A percentile compares a stretch with the other conserved stretches of the same genome.
These are phyloP conservation scores for Chloebia gouldiae DNA, from an alignment of 2,113 vertebrate genomes.

Conservation along the genomic window DNA sequence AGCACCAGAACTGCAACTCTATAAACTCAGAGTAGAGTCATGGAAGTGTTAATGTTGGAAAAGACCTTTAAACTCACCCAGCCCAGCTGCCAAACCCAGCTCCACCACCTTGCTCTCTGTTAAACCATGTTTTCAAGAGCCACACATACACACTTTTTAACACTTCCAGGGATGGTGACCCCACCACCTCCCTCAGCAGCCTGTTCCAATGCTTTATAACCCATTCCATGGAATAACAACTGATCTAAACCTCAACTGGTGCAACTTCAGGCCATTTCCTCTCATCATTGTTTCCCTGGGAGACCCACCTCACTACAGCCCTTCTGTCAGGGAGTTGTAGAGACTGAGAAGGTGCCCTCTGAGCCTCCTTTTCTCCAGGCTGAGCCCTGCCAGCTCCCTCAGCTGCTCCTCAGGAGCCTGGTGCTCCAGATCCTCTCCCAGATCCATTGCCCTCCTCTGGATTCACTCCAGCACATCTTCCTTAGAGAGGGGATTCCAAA, in stretches of 20 bases:
- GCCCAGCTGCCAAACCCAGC: neutral
- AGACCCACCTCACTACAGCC: neutral
- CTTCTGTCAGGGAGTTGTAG: neutral
- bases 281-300: neutral
- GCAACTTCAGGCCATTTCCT: neutral
- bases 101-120: fast-evolving
- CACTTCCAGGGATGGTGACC: neutral
- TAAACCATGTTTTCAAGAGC: neutral
- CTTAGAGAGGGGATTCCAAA: neutral
- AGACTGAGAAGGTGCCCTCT: neutral
- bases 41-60: neutral
- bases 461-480: neutral
- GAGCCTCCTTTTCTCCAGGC: neutral
- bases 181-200: neutral
- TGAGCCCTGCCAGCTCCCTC: neutral
- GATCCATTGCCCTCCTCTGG: neutral
- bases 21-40: neutral
- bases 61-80: neutral
- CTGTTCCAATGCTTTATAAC: neutral
- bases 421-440: neutral
- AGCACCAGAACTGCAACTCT: neutral
- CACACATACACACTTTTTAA: too few relatives aligned
- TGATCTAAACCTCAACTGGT: neutral
- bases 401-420: neutral
- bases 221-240: neutral